Conservation (phyloP, 2,888 invertebrate genomes). For the Hemistola chrysoprasaria region DNA sequence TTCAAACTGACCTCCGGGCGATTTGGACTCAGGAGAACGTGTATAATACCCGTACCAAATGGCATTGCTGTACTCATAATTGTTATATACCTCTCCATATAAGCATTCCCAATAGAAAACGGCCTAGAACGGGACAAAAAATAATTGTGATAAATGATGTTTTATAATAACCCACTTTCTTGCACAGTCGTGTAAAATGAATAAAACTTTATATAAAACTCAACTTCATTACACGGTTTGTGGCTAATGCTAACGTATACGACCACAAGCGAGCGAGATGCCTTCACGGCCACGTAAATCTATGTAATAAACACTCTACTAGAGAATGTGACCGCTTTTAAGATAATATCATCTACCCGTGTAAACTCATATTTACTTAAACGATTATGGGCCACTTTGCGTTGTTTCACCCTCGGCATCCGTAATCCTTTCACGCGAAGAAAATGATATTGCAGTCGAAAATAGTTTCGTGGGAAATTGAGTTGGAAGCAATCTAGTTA, state of each 20-base stretch:
- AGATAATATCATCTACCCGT: slow-evolving; percentile 45
- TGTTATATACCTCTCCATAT: no score
- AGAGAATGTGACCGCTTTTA: slow-evolving; percentile 42
- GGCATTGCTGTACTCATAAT: no score
- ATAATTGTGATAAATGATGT: no score
- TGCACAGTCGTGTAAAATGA: no score
- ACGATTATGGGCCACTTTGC: slow-evolving; percentile 33
- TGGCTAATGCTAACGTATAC: slow-evolving; percentile 15
- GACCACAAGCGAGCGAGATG: slow-evolving; percentile 47
- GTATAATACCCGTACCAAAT: no score
- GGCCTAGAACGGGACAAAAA: no score
- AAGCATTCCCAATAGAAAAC: no score
- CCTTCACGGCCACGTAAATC: slow-evolving; percentile 52
- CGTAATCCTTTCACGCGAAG: slow-evolving; percentile 15
- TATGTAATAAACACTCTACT: slow-evolving; percentile 54
- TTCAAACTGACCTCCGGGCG: no score
- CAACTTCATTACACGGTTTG: slow-evolving; percentile 14
- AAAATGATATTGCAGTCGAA: slow-evolving; percentile 20
- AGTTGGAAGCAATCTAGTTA: slow-evolving; percentile 19
- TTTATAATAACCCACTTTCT: no score
- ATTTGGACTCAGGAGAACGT: no score
- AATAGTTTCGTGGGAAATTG: slow-evolving; percentile 27
- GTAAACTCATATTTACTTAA: slow-evolving; percentile 37
- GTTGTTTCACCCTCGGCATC: slow-evolving; percentile 31
- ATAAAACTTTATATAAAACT: slow-evolving; percentile 14